Conservation (phyloP, 2,113 vertebrate genomes). For the Crypturellus undulatus region DNA sequence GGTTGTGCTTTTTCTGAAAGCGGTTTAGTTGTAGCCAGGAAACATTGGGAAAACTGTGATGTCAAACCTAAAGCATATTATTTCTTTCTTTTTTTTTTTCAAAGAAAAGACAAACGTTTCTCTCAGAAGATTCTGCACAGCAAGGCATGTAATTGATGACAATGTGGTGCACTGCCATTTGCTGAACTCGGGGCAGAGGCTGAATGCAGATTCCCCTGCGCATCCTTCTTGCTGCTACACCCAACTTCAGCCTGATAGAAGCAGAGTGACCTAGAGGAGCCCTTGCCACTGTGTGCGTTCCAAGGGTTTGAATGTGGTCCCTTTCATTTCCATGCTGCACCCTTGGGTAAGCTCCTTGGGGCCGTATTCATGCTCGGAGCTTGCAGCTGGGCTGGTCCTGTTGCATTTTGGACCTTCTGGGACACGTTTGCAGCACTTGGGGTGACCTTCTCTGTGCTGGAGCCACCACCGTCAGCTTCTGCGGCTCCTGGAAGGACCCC, state of each 20-base stretch:
- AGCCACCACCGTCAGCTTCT: background rate
- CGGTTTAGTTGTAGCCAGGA: background rate
- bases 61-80: background rate
- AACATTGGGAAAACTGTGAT: background rate
- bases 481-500: background rate
- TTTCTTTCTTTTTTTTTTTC: no score
- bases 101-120: background rate
- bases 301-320: no score
- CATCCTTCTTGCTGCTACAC: background rate
- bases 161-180: background rate
- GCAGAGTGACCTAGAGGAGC: background rate
- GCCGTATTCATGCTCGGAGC: background rate
- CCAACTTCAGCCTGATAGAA: background rate
- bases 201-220: background rate
- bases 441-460: background rate
- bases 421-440: background rate
- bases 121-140: background rate
- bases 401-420: background rate
- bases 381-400: background rate
- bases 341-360: background rate
- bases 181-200: background rate
- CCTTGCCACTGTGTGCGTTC: background rate
- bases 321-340: no score
- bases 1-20: background rate
- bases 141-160: no score